Evolutionary conservation across 2,797 vertebrate species (phyloP), one percentile per base, ranked within the genome.

Genomic region (Choloepus didactylus): DNA sequence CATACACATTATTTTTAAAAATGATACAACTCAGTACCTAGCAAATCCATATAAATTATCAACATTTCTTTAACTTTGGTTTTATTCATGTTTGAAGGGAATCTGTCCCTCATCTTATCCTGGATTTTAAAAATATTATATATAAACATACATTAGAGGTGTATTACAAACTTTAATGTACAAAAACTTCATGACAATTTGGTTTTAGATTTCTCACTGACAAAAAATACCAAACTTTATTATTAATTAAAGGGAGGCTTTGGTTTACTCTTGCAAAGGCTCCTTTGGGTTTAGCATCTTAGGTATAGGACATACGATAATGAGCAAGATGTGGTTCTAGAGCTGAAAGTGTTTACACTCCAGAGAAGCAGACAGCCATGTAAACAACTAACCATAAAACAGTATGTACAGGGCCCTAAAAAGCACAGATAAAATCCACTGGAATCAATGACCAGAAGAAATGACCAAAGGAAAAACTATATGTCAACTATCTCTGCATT

Each of bases 61-160:
- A 72, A 75, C 23, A 77, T 46, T 49, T 59, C 25, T 87, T 87
- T 76, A 21, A 83, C 25, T 54, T 11, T 69, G 51, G 11, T 77
- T 92, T 83, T 51, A 70, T 62, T 95, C 35, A 76, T 2, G 91
- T 87, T 75, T 92, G 76, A 82, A 82, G 69, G 67, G 49, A 87
- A 41, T 69, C 31, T 7, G 72, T 27, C 49, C 59, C 29, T 69
- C 18, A 31, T 5, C 44, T 64, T 29, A 41, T 72, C 35, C 51
- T 66, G 67, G 21, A 73, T 89, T 80, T 66, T 59, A 59, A 41
- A 56, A 56, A 56, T 76, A n/a, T 73, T 60, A 4, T 66, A 21
- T 72, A 21, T 80, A 67, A 86, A 93, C 67, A 67, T 59, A 4
- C 27, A 64, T 73, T 9, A 49, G n/a, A 89, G 73, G 31, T 72